These are phyloP conservation scores for Abrostola triplasia DNA, from an alignment of 2,888 invertebrate genomes.

Conservation along the genomic window DNA sequence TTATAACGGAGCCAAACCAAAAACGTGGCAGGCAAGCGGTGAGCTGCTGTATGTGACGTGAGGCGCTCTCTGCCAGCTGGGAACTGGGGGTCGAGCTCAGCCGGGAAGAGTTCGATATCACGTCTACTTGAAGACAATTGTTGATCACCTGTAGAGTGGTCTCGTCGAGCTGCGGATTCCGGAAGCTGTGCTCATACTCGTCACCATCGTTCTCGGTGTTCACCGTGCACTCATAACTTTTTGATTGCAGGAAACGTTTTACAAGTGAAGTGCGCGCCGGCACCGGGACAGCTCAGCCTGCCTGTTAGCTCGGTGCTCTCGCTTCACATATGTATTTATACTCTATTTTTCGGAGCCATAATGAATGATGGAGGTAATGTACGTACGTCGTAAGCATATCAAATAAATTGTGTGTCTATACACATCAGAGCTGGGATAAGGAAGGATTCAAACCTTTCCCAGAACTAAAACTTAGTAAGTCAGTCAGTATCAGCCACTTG, in stretches of 20 bases:
- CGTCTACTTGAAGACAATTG: not conserved
- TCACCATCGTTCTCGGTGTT: not conserved
- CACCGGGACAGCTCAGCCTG: slow-evolving; percentile 7
- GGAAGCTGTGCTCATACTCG: slow-evolving; percentile 4
- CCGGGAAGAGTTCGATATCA: not conserved
- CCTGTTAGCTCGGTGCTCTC: not conserved
- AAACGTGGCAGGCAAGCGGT: too few relatives aligned
- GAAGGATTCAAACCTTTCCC: too few relatives aligned
- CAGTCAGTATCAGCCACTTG: too few relatives aligned
- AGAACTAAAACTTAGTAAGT: too few relatives aligned
- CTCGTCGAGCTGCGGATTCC: not conserved
- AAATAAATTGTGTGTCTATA: too few relatives aligned
- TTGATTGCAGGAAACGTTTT: slow-evolving; percentile 50
- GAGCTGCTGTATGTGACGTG: too few relatives aligned
- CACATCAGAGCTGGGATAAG: too few relatives aligned
- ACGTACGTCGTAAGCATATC: too few relatives aligned
- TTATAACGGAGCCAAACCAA: too few relatives aligned
- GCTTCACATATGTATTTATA: not conserved
- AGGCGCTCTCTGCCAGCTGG: too few relatives aligned
- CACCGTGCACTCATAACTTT: slow-evolving; percentile 17
- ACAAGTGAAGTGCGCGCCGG: slow-evolving; percentile 23
- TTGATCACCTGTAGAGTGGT: not conserved
- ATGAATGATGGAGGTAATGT: too few relatives aligned
- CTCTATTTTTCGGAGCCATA: not conserved
- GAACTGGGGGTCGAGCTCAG: too few relatives aligned